A percentile compares a stretch with the other conserved stretches of the same genome.
phyloP scores from a whole-genome alignment of 2,113 vertebrate genomes.

The Barbus barbus region DNA sequence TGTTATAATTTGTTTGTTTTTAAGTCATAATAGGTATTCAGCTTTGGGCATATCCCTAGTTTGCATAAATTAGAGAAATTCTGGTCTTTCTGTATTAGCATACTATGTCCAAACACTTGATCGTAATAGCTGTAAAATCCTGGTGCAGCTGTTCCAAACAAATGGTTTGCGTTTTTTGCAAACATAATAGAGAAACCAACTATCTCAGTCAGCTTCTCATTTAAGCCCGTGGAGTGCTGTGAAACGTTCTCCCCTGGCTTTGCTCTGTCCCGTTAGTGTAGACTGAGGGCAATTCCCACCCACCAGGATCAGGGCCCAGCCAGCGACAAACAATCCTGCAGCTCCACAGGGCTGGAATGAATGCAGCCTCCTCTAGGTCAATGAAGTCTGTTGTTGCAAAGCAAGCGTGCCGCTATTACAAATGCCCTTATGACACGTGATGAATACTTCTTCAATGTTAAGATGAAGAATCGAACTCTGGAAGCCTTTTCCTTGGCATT shows the following conservation, averaged over 20 bases:
- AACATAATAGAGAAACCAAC: background rate
- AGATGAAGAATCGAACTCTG: slow-evolving; percentile 61
- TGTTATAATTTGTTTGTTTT: background rate
- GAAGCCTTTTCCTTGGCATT: slow-evolving; percentile 57
- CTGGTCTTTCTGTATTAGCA: background rate
- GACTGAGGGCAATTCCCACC: background rate
- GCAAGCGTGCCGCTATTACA: slow-evolving; percentile 64
- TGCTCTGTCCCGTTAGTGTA: slow-evolving; percentile 56
- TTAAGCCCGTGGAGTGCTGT: background rate
- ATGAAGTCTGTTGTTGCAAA: slow-evolving; percentile 62
- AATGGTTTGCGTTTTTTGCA: background rate
- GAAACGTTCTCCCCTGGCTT: slow-evolving; percentile 16
- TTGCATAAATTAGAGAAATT: background rate
- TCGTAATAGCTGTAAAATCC: background rate
- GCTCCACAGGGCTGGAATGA: slow-evolving; percentile 53
- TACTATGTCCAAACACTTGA: background rate
- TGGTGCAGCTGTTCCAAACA: background rate
- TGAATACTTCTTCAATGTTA: slow-evolving; percentile 60
- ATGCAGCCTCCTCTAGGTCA: slow-evolving; percentile 60
- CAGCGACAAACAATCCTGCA: slow-evolving; percentile 62
- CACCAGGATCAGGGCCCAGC: slow-evolving; percentile 53
- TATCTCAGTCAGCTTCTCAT: background rate
- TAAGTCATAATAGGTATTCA: background rate
- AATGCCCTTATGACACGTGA: slow-evolving; percentile 62
- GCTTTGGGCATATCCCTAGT: too few relatives aligned